A percentile compares a stretch with the other conserved stretches of the same genome.
Evolutionary conservation across 1,140 invertebrate genomes (phyloP).

Genomic region (Schmidtea mediterranea): DNA sequence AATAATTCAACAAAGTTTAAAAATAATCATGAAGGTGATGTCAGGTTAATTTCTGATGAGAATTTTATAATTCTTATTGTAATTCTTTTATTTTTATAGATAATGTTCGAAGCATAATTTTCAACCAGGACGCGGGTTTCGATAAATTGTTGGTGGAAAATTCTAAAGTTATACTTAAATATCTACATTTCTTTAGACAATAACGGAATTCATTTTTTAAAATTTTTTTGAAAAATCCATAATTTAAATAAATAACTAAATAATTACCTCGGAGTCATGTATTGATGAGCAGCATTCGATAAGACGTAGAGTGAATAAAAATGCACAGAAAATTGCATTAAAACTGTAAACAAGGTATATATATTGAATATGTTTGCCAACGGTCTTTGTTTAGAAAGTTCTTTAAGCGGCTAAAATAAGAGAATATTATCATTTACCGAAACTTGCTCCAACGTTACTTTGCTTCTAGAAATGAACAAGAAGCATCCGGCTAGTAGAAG

Average conservation of each 20-base stretch:
- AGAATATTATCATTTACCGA: too few relatives aligned
- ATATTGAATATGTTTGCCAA: conserved; percentile 94
- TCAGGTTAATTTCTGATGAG: too few relatives aligned
- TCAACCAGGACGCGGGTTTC: too few relatives aligned
- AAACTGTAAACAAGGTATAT: conserved; percentile 79
- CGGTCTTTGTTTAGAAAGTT: conserved; percentile 65
- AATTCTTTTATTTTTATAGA: conserved; percentile 4
- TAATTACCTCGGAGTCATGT: conserved; percentile 12
- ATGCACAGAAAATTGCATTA: conserved; percentile 77
- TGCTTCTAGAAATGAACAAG: conserved; percentile 4
- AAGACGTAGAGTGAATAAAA: conserved; percentile 32
- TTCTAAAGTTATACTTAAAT: neutral
- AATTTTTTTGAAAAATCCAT: neutral
- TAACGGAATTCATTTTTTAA: neutral
- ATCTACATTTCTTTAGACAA: neutral
- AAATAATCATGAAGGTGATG: too few relatives aligned
- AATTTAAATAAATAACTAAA: neutral
- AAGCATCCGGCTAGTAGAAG: conserved; percentile 1
- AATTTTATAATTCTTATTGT: too few relatives aligned
- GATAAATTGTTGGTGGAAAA: neutral
- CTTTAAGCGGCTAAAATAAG: conserved; percentile 44
- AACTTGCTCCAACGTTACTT: too few relatives aligned
- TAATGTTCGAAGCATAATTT: too few relatives aligned
- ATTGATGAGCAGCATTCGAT: conserved; percentile 11
- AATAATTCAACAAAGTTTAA: too few relatives aligned